phyloP scores from a whole-genome alignment of 2,797 vertebrate species.

The Platalea minor region DNA sequence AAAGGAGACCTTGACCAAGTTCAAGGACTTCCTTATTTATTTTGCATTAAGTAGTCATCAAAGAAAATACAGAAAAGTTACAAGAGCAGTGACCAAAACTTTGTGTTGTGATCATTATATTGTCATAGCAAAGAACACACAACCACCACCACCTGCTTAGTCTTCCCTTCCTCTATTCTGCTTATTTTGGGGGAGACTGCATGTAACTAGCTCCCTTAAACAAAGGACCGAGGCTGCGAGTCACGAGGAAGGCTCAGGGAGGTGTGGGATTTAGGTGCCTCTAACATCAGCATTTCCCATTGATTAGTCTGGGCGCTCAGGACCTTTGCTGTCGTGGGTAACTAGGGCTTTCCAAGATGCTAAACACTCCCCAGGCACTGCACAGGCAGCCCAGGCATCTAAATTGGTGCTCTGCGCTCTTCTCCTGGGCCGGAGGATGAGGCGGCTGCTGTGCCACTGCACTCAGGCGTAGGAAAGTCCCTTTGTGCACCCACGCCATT shows the following conservation, averaged over 20 bases:
- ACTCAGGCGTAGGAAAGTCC: background rate
- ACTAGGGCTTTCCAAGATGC: background rate
- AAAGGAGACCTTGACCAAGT: background rate
- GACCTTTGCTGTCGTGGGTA: background rate
- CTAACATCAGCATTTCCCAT: background rate
- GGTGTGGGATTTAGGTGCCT: background rate
- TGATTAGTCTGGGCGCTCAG: background rate
- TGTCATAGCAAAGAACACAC: background rate
- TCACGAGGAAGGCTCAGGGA: background rate
- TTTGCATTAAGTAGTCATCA: background rate
- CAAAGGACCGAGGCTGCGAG: background rate
- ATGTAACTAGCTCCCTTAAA: background rate
- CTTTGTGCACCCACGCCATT: background rate
- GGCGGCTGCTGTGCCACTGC: background rate
- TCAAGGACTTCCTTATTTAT: background rate
- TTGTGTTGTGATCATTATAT: background rate
- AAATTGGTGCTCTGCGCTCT: background rate
- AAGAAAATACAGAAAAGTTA: background rate
- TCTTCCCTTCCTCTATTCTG: background rate
- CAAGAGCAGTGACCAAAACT: background rate
- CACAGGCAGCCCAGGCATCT: background rate
- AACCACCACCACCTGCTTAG: background rate
- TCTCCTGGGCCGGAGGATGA: background rate
- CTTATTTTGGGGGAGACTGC: background rate
- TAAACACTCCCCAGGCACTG: background rate